Evolutionary conservation across 1,140 invertebrate genomes (phyloP), one percentile per base, ranked within the genome.

Genomic region (Chironomus striatipennis): DNA sequence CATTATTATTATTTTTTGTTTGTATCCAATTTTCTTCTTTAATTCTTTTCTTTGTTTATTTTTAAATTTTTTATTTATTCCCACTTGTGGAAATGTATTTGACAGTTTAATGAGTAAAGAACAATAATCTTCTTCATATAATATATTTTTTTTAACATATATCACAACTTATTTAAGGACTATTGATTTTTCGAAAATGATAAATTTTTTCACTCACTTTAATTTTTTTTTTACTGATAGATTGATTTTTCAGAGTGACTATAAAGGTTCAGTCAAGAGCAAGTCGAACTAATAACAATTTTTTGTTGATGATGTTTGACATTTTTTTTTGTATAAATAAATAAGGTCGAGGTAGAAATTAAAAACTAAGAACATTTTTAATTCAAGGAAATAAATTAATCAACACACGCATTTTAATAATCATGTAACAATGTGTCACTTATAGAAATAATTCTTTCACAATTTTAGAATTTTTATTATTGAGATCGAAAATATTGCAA

Each of bases 341-440:
- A 57, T 57, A 57, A 57, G 47, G 47, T 57, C 47, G 47, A 57
- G 47, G 47, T 57, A 57, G 47, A 15, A 57, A 57, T n/a, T 57
- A n/a, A 57, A 57, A 57, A 47, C 8, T 10, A 47, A 47, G n/a
- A 47, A 47, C 2, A 47, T 47, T 47, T 47, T n/a, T 57, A 34
- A 34, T 34, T 5, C 24, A 34, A 34, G 1, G 24, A 34, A 34
- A 34, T 34, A 34, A 34, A 34, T 34, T 34, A 34, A 34, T 2
- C 5, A 34, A 34, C 24, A 34, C 24, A 34, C 24, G 24, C 24
- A 34, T 34, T 34, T 34, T 34, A 34, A 34, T 34, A 34, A 34
- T 34, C 24, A 34, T 34, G 24, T 34, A 34, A 34, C 24, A n/a
- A n/a, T n/a, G n/a, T n/a, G n/a, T n/a, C n/a, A n/a, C n/a, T n/a